Conservation (phyloP, 2,113 vertebrate genomes). For the Odontesthes bonariensis region DNA sequence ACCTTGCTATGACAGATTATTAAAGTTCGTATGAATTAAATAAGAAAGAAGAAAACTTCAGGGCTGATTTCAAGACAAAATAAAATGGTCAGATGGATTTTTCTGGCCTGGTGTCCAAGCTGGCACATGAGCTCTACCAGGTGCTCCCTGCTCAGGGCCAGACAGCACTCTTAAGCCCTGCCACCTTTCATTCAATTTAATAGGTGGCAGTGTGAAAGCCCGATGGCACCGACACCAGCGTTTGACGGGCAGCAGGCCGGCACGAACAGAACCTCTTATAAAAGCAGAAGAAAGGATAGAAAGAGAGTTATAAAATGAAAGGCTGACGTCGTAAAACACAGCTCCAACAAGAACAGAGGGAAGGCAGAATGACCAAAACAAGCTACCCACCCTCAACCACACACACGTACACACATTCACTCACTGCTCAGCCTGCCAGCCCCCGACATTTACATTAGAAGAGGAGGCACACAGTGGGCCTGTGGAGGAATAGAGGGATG, state of each 20-base stretch:
- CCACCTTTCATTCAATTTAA: conserved; percentile 72
- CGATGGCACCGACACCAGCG: conserved; percentile 56
- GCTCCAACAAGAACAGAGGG: conserved; percentile 59
- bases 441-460: conserved; percentile 84
- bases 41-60: too few species aligned
- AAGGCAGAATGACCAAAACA: conserved; percentile 71
- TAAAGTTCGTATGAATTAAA: too few species aligned
- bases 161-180: conserved; percentile 59
- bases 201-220: conserved; percentile 61
- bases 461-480: conserved; percentile 75
- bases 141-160: conserved; percentile 65
- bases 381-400: conserved; percentile 40
- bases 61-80: not conserved
- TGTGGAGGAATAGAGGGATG: conserved; percentile 64
- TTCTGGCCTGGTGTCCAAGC: conserved; percentile 50
- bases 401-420: conserved; percentile 44
- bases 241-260: conserved; percentile 66
- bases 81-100: conserved; percentile 48
- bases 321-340: conserved; percentile 64
- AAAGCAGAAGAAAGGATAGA: conserved; percentile 58
- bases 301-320: conserved; percentile 66
- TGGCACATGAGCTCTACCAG: conserved; percentile 65
- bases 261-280: conserved; percentile 66
- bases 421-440: conserved; percentile 62
- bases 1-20: too few species aligned